phyloP scores from a whole-genome alignment of 2,113 vertebrate genomes.

The Sylvia atricapilla region DNA sequence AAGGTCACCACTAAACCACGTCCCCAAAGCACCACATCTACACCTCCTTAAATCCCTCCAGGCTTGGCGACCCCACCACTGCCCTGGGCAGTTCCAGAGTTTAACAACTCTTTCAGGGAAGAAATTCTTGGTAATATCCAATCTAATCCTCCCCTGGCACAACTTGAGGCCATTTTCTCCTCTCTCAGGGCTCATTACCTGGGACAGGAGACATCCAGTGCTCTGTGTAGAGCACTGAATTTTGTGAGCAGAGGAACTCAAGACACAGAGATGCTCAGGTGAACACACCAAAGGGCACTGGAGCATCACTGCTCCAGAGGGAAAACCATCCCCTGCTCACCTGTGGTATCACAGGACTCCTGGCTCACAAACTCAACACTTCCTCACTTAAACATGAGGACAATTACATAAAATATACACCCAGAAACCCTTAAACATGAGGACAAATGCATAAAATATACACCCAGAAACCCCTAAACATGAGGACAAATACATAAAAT shows the following conservation, averaged over 20 bases:
- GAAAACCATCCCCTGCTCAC: background rate
- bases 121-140: background rate
- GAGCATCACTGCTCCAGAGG: background rate
- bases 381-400: fast-evolving
- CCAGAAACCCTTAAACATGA: background rate
- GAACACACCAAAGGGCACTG: background rate
- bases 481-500: background rate
- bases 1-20: background rate
- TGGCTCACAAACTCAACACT: background rate
- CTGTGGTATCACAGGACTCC: background rate
- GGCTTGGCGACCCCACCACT: background rate
- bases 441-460: no score
- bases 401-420: fast-evolving
- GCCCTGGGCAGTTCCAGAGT: background rate
- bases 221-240: background rate
- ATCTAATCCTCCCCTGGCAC: background rate
- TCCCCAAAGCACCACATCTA: background rate
- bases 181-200: background rate
- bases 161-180: background rate
- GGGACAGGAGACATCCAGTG: background rate
- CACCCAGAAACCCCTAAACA: background rate
- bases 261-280: background rate
- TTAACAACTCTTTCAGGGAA: background rate
- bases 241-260: fast-evolving
- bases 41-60: background rate